Percentiles rank a stretch among this genome's conserved stretches.
These are phyloP conservation scores for Mus caroli DNA, from an alignment of 2,797 vertebrate species.

Conservation along the genomic window DNA sequence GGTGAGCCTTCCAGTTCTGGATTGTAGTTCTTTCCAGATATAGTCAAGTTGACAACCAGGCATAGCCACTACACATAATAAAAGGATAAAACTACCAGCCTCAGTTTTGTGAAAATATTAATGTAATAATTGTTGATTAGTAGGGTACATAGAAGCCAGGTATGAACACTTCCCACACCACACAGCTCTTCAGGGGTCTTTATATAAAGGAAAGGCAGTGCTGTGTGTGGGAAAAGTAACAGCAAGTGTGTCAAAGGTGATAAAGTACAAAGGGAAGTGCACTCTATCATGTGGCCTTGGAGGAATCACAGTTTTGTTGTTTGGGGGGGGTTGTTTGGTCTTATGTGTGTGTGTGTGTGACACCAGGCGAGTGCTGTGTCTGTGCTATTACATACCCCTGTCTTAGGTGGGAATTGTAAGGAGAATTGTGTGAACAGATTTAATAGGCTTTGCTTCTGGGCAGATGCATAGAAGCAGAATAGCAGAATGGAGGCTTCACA, in stretches of 20 bases:
- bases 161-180: slow-evolving; percentile 16
- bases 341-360: not conserved
- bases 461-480: not conserved
- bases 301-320: not conserved
- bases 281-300: not conserved
- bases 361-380: too few relatives aligned
- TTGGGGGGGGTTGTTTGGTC: not conserved
- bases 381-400: not conserved
- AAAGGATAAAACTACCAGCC: not conserved
- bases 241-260: not conserved
- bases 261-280: not conserved
- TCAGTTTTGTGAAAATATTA: slow-evolving; percentile 15
- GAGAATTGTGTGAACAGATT: not conserved
- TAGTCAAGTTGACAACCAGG: too few relatives aligned
- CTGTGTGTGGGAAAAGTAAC: not conserved
- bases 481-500: not conserved
- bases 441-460: not conserved
- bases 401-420: not conserved
- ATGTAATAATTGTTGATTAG: not conserved
- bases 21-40: too few relatives aligned
- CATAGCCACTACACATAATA: not conserved
- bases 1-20: too few relatives aligned
- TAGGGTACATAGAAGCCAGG: not conserved
- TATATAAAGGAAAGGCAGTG: not conserved
- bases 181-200: not conserved